A percentile compares a stretch with the other conserved stretches of the same genome.
phyloP scores from a whole-genome alignment of 2,888 invertebrate species.

The Coenonympha arcania region DNA sequence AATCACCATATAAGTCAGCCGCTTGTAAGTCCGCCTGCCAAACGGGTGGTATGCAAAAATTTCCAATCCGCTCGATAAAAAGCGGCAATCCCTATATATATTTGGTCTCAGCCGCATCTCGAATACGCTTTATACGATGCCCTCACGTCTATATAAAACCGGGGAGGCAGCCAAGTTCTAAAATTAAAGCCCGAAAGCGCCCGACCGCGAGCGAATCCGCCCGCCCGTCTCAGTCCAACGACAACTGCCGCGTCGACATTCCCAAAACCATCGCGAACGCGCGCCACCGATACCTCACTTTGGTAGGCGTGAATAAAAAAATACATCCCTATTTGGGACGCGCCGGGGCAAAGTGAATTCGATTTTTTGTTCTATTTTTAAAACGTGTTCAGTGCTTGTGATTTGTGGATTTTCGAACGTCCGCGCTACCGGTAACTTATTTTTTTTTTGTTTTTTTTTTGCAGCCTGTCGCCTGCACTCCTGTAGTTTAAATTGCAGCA shows the following conservation, averaged over 20 bases:
- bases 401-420: slow-evolving; percentile 55
- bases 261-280: slow-evolving; percentile 53
- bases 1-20: slow-evolving; percentile 38
- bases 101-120: slow-evolving; percentile 66
- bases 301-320: slow-evolving; percentile 50
- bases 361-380: slow-evolving; percentile 42
- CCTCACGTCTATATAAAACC: slow-evolving; percentile 75
- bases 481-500: slow-evolving; percentile 35
- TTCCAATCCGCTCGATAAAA: slow-evolving; percentile 69
- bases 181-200: slow-evolving; percentile 72
- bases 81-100: slow-evolving; percentile 72
- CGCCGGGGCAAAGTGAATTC: slow-evolving; percentile 46
- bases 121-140: slow-evolving; percentile 73
- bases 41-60: slow-evolving; percentile 61
- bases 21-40: slow-evolving; percentile 44
- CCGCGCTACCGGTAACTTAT: slow-evolving; percentile 62
- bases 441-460: slow-evolving; percentile 34
- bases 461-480: slow-evolving; percentile 33
- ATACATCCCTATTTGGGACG: slow-evolving; percentile 45
- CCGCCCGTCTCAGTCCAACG: slow-evolving; percentile 72
- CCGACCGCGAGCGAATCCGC: slow-evolving; percentile 62
- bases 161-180: slow-evolving; percentile 79
- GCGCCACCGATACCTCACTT: slow-evolving; percentile 58
- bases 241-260: slow-evolving; percentile 68
- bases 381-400: slow-evolving; percentile 60